Percentiles rank a stretch among this genome's conserved stretches.
phyloP scores from a whole-genome alignment of 2,113 vertebrate species.

The Setophaga coronata region DNA sequence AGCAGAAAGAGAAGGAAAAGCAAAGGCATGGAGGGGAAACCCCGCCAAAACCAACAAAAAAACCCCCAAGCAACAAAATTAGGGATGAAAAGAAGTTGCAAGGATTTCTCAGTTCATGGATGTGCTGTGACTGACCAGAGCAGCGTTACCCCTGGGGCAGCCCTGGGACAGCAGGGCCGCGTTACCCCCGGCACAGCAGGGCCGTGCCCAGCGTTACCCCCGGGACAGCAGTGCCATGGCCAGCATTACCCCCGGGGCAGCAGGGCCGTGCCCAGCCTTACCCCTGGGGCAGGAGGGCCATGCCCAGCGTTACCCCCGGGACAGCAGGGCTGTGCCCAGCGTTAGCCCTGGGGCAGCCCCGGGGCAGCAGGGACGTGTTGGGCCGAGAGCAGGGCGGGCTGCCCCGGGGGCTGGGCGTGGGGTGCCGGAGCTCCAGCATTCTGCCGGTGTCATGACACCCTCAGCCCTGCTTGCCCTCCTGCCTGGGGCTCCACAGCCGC shows the following conservation, averaged over 20 bases:
- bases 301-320: not conserved
- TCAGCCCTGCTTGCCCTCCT: not conserved
- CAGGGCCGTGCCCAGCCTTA: too few species aligned
- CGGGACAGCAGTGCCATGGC: too few species aligned
- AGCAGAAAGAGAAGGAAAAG: not conserved
- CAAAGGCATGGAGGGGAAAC: too few species aligned
- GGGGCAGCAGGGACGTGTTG: too few species aligned
- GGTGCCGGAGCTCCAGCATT: not conserved
- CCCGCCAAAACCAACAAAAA: not conserved
- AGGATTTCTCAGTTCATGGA: not conserved
- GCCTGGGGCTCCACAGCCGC: not conserved
- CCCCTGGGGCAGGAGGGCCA: too few species aligned
- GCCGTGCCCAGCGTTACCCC: not conserved
- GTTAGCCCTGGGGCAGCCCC: too few species aligned
- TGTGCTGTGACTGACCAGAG: not conserved
- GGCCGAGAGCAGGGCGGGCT: too few species aligned
- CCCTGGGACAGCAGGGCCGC: too few species aligned
- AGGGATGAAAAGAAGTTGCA: not conserved
- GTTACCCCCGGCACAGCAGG: too few species aligned
- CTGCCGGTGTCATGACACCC: not conserved
- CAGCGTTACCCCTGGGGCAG: not conserved
- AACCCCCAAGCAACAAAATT: not conserved
- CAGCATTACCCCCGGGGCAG: not conserved
- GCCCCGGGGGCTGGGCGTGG: too few species aligned
- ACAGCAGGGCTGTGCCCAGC: not conserved